Base-by-base conservation (phyloP, 2,888 invertebrate genomes). In the Ornithoptera alexandrae region DNA sequence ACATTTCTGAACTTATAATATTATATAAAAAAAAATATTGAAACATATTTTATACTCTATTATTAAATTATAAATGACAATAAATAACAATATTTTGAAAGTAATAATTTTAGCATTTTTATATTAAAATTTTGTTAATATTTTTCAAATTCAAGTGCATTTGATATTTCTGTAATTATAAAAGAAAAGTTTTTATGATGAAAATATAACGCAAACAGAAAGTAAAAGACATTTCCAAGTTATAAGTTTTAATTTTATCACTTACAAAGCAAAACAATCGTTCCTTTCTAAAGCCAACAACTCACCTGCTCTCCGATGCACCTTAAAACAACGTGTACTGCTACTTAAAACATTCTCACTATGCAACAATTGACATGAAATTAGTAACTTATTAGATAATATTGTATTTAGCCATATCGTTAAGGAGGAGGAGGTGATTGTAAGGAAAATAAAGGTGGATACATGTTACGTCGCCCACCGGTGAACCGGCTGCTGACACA, bases 301-400 rank as follows among this genome's bases (percentile, higher is more conserved):
- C 80, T 82, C 74, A 83, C 82, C 81, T 79, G 77, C 74, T 77
- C 72, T 72, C 64, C 73, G 77, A 84, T 83, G 80, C 78, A 78
- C 75, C 76, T 81, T 82, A 80, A 79, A 84, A 84, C 79, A 81
- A 82, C 74, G 73, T 76, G 72, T 75, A 75, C 77, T 84, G 81
- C 75, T 75, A 74, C 78, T 68, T 75, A 84, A 80, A 80, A 76
- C 79, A 81, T 83, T 83, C 76, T 79, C 84, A 87, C 85, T 84
- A 78, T 74, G 85, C 81, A 86, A 87, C 84, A 90, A 90, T 90
- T 90, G 89, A 91, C 88, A 83, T 80, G 73, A 78, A 84, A 79
- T 77, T 75, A 79, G 78, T 73, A 78, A 82, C 79, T 83, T 75
- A 74, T 73, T 74, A 70, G 73, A 64, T 74, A 73, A 66, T 71